A percentile compares a stretch with the other conserved stretches of the same genome.
Evolutionary conservation across 1,140 invertebrate species (phyloP).

Genomic region (Proctacanthus coquilletti): DNA sequence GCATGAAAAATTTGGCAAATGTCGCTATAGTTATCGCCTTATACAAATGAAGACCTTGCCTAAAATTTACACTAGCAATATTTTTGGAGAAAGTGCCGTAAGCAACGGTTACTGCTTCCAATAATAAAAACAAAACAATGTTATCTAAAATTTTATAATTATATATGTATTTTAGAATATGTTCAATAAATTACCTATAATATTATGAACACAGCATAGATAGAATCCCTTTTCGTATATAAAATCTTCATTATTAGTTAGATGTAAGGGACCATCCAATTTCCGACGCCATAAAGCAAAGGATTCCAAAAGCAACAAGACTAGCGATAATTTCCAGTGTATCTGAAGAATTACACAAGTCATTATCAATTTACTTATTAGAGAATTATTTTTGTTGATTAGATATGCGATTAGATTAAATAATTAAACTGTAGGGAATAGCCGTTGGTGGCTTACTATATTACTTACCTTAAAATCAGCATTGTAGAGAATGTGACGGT

Average conservation of each 20-base stretch:
- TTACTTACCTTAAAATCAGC: slow-evolving; percentile 44
- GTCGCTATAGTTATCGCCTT: slow-evolving; percentile 33
- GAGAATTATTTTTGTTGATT: slow-evolving; percentile 4
- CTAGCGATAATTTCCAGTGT: slow-evolving; percentile 43
- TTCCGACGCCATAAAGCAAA: slow-evolving; percentile 37
- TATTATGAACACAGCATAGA: slow-evolving; percentile 23
- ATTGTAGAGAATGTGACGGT: slow-evolving; percentile 70
- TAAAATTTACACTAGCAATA: slow-evolving; percentile 8
- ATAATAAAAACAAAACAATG: slow-evolving; percentile 11
- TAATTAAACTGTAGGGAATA: not conserved
- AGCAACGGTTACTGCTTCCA: slow-evolving; percentile 6
- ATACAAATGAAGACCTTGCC: slow-evolving; percentile 12
- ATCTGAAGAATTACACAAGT: slow-evolving; percentile 32
- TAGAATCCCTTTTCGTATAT: slow-evolving; percentile 38
- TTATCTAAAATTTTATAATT: slow-evolving; percentile 12
- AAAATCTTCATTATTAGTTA: slow-evolving; percentile 24
- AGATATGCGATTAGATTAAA: not conserved
- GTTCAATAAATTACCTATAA: slow-evolving; percentile 17
- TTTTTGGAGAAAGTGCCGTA: slow-evolving; percentile 10
- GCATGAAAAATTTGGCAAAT: slow-evolving; percentile 31
- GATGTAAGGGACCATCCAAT: slow-evolving; percentile 16
- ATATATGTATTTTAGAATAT: slow-evolving; percentile 6
- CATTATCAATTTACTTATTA: no score
- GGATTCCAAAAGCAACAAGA: slow-evolving; percentile 40
- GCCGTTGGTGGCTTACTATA: no score